phyloP scores from a whole-genome alignment of 2,888 invertebrate species.

The Cyrtodaria siliqua region DNA sequence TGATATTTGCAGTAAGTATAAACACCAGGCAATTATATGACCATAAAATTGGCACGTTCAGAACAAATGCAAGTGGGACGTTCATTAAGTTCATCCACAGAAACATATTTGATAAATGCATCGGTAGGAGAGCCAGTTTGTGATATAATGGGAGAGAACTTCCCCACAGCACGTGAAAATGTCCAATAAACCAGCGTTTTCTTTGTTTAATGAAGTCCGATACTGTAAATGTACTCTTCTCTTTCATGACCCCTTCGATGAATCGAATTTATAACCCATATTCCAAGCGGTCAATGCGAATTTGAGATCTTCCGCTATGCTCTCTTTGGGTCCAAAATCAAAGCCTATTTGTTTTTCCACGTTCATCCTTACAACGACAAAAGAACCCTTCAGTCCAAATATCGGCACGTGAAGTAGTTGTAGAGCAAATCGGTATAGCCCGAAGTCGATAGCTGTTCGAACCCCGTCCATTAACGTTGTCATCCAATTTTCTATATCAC shows the following conservation, averaged over 20 bases:
- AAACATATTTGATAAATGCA: conserved; percentile 22
- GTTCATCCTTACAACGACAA: conserved; percentile 38
- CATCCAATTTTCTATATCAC: conserved; percentile 50
- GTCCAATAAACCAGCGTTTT: conserved; percentile 54
- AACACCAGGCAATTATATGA: conserved; percentile 7
- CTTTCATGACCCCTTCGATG: conserved; percentile 49
- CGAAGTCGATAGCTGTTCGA: conserved; percentile 45
- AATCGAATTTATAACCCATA: conserved; percentile 44
- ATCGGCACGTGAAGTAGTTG: conserved; percentile 43
- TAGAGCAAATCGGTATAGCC: conserved; percentile 39
- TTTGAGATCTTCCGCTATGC: conserved; percentile 51
- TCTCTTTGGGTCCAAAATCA: conserved; percentile 54
- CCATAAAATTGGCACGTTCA: conserved; percentile 1
- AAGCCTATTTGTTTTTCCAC: conserved; percentile 38
- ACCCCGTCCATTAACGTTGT: conserved; percentile 46
- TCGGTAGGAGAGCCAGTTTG: conserved; percentile 13
- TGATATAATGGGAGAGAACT: background rate
- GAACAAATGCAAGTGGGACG: background rate
- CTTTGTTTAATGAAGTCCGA: conserved; percentile 27
- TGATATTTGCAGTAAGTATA: conserved; percentile 22
- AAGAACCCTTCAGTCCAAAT: conserved; percentile 54
- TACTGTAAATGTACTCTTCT: conserved; percentile 48
- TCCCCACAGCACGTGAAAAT: conserved; percentile 40
- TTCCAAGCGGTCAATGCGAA: conserved; percentile 49
- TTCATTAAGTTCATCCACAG: conserved; percentile 20